Conservation (phyloP, 2,797 vertebrate species). For the Pogoniulus pusillus region DNA sequence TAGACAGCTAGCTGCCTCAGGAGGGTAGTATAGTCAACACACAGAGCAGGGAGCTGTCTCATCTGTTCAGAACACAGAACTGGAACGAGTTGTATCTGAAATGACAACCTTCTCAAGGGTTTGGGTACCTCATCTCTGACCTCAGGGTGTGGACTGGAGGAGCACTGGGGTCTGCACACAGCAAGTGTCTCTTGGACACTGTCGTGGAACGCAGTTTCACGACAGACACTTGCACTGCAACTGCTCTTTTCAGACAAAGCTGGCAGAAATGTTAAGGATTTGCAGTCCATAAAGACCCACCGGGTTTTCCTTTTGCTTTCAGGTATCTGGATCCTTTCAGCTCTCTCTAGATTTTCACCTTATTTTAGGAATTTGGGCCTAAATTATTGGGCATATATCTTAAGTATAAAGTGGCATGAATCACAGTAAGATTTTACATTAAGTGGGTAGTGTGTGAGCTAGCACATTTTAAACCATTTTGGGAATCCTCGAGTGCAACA, state of each 20-base stretch:
- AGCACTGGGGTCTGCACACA: no score
- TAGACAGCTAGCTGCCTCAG: neutral
- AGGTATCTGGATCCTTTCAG: neutral
- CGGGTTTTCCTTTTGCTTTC: neutral
- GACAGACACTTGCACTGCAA: neutral
- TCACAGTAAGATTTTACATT: neutral
- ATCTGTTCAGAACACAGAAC: neutral
- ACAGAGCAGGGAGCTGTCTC: neutral
- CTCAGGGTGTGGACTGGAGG: neutral
- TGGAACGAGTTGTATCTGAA: neutral
- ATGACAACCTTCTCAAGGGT: neutral
- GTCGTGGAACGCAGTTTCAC: no score
- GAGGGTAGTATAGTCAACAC: neutral
- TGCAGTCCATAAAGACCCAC: neutral
- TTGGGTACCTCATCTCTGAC: neutral
- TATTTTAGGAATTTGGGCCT: neutral
- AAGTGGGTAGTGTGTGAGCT: neutral
- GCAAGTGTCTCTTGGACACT: neutral
- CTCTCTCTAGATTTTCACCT: neutral
- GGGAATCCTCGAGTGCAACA: accelerated
- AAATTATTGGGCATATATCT: neutral
- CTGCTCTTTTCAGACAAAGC: neutral
- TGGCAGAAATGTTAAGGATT: neutral
- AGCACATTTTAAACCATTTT: neutral
- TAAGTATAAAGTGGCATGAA: neutral